These are phyloP conservation scores for Meles meles DNA, from an alignment of 2,113 vertebrate genomes.

Conservation along the genomic window DNA sequence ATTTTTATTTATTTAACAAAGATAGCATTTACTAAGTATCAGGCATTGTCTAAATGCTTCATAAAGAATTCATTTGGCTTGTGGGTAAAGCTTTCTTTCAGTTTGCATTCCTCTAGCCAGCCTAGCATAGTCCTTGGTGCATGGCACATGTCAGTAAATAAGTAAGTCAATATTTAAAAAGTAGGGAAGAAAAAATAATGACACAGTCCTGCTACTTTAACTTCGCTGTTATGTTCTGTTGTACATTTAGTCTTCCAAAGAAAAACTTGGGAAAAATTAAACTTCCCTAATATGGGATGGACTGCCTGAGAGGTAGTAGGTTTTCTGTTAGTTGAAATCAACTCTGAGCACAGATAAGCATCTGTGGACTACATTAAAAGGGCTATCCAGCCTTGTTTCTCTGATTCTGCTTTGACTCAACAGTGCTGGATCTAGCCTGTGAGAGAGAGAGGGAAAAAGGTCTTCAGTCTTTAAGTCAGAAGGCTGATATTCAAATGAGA, in stretches of 20 bases:
- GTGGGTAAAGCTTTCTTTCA: background rate
- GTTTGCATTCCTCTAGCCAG: background rate
- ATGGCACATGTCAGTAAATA: background rate
- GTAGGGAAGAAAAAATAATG: background rate
- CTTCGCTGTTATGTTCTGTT: background rate
- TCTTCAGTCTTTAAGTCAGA: background rate
- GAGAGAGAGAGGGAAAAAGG: background rate
- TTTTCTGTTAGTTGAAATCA: background rate
- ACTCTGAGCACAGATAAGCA: background rate
- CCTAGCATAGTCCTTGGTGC: background rate
- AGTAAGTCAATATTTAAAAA: conserved; percentile 10
- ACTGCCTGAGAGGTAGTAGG: background rate
- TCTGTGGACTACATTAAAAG: background rate
- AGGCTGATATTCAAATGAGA: background rate
- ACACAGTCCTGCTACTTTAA: background rate
- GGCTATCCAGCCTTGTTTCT: background rate
- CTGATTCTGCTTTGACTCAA: background rate
- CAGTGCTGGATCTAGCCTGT: background rate
- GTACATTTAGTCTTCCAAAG: background rate
- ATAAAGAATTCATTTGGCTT: conserved; percentile 14
- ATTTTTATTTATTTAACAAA: background rate
- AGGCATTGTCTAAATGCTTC: background rate
- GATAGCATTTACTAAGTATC: background rate
- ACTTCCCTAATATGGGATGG: background rate
- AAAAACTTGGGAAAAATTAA: background rate